Conservation (phyloP, 2,888 invertebrate genomes). For the Drosophila quinaria region DNA sequence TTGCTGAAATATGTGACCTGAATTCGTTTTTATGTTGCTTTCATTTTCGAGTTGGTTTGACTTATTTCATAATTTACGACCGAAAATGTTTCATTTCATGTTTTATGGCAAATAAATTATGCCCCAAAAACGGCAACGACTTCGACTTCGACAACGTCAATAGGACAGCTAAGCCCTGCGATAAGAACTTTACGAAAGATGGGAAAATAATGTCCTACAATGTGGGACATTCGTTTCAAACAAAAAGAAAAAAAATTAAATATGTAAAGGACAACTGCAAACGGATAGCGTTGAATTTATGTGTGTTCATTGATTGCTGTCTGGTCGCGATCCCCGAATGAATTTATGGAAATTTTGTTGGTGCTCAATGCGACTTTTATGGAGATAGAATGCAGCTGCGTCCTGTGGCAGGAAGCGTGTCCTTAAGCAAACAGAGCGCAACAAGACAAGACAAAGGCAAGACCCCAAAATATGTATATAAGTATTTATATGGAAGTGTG, state of each 20-base stretch:
- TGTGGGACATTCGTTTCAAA: constrained; percentile 16
- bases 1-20: constrained; percentile 14
- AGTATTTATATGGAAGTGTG: neutral
- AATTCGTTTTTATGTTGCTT: constrained; percentile 37
- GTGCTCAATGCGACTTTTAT: constrained; percentile 71
- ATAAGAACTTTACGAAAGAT: constrained; percentile 67
- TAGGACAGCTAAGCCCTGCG: constrained; percentile 59
- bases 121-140: constrained; percentile 34
- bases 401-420: constrained; percentile 23
- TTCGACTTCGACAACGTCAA: constrained; percentile 11
- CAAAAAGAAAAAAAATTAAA: constrained; percentile 7
- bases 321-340: constrained; percentile 43
- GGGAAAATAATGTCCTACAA: constrained; percentile 67
- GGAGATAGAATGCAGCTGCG: constrained; percentile 77
- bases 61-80: constrained; percentile 76
- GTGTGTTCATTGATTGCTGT: constrained; percentile 74
- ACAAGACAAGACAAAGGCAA: constrained; percentile 37
- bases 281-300: constrained; percentile 73
- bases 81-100: constrained; percentile 76
- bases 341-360: constrained; percentile 75
- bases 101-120: constrained; percentile 80
- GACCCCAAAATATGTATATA: constrained; percentile 6
- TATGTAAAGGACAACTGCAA: constrained; percentile 28
- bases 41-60: constrained; percentile 42
- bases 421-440: constrained; percentile 39